These are phyloP conservation scores for Mionectes macconnelli DNA, from an alignment of 2,113 vertebrate genomes.

Conservation along the genomic window DNA sequence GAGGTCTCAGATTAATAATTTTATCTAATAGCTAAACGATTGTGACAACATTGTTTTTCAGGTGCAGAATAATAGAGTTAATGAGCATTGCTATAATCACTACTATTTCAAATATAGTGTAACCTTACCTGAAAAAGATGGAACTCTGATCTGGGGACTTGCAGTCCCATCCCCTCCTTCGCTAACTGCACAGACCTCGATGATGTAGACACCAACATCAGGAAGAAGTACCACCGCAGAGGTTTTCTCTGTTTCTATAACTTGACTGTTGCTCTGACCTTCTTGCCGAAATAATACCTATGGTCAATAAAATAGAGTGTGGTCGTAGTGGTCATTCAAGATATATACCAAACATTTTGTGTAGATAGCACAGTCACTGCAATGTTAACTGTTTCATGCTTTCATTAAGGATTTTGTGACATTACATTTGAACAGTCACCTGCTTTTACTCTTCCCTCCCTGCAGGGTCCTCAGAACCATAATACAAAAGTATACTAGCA, in stretches of 20 bases:
- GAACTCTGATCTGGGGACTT: constrained; percentile 89
- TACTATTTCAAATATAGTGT: background rate
- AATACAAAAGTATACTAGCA: background rate
- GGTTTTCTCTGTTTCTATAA: constrained; percentile 90
- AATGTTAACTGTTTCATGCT: background rate
- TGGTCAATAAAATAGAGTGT: background rate
- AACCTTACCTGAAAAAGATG: constrained; percentile 87
- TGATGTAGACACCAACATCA: constrained; percentile 91
- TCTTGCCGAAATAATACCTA: constrained; percentile 92
- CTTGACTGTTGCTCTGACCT: constrained; percentile 86
- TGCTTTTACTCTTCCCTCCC: background rate
- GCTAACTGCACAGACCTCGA: constrained; percentile 89
- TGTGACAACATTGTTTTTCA: background rate
- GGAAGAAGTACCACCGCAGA: constrained; percentile 88
- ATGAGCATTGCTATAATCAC: background rate
- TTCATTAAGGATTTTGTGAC: background rate
- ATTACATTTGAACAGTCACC: background rate
- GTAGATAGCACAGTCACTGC: background rate
- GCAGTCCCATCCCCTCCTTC: constrained; percentile 91
- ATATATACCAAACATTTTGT: background rate
- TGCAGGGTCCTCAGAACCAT: background rate
- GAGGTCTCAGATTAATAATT: background rate
- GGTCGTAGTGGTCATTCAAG: background rate
- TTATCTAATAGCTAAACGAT: background rate
- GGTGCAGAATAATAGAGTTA: background rate